Conservation (phyloP, 2,113 vertebrate species). For the Oreochromis niloticus region DNA sequence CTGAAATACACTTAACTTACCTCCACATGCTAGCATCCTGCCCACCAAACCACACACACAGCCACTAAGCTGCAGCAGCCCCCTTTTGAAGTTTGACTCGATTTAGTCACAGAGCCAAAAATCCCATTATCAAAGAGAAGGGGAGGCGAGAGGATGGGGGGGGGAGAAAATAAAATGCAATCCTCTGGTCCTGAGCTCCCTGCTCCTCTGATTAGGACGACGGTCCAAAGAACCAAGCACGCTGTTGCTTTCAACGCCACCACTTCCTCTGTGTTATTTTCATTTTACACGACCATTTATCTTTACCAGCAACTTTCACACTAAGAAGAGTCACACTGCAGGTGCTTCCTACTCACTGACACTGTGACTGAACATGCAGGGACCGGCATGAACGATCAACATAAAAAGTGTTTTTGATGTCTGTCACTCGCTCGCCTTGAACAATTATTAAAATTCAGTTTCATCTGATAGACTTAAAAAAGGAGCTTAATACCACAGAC, state of each 20-base stretch:
- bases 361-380: not conserved
- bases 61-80: not conserved
- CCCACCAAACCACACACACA: not conserved
- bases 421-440: not conserved
- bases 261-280: not conserved
- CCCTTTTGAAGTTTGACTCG: constrained; percentile 24
- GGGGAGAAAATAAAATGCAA: not conserved
- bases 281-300: not conserved
- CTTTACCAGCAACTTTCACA: not conserved
- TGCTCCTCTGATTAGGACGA: not conserved
- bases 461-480: not conserved
- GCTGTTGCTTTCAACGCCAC: not conserved
- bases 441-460: not conserved
- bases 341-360: not conserved
- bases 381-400: not conserved
- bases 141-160: not conserved
- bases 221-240: not conserved
- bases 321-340: not conserved
- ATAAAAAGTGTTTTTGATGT: not conserved
- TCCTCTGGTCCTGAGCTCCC: not conserved
- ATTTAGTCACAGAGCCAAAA: constrained; percentile 24
- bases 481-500: not conserved
- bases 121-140: constrained; percentile 18
- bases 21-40: not conserved
- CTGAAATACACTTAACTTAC: not conserved